phyloP scores from a whole-genome alignment of 2,797 vertebrate species.

The Thamnophis elegans region DNA sequence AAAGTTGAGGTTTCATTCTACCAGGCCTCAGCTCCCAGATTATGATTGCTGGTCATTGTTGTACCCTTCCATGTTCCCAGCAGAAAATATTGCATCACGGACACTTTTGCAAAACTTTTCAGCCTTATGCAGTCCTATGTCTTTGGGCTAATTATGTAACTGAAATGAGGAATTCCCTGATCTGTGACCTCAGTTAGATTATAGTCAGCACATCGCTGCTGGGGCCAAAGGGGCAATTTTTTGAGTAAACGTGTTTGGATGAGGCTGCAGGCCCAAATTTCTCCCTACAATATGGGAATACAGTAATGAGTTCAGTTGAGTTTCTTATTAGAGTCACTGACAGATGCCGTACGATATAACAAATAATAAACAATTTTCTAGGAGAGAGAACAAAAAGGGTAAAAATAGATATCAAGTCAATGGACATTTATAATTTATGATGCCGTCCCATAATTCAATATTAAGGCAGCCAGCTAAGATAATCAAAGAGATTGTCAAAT shows the following conservation, averaged over 20 bases:
- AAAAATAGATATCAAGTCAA: background rate
- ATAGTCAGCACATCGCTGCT: background rate
- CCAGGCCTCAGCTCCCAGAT: background rate
- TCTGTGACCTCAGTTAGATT: background rate
- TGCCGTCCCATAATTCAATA: background rate
- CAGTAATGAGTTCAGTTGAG: background rate
- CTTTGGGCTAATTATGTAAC: background rate
- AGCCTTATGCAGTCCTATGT: background rate
- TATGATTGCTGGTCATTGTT: background rate
- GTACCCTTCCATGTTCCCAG: background rate
- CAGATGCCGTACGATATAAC: background rate
- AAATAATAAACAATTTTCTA: background rate
- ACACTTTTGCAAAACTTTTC: background rate
- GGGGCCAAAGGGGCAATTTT: background rate
- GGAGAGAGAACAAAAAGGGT: background rate
- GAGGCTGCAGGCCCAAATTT: background rate
- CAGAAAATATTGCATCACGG: background rate
- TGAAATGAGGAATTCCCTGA: background rate
- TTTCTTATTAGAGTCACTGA: background rate
- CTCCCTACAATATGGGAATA: background rate
- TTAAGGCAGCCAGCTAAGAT: background rate
- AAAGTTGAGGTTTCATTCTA: background rate
- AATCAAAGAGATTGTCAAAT: background rate
- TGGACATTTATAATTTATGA: background rate
- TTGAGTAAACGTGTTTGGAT: background rate